Evolutionary conservation across 2,888 invertebrate species (phyloP), one percentile per base, ranked within the genome.

Genomic region (Scelioninae gen. 2): DNA sequence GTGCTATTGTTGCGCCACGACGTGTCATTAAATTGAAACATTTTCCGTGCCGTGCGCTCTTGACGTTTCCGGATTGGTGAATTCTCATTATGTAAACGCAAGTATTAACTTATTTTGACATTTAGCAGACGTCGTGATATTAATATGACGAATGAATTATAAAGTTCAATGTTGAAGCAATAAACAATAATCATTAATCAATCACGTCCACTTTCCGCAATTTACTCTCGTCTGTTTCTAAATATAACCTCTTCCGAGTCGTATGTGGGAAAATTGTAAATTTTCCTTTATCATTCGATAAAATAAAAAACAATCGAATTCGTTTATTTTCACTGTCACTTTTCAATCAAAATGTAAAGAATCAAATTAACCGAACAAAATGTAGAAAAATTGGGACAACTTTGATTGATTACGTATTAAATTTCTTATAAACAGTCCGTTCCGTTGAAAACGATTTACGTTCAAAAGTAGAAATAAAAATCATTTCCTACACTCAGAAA

Each of bases 101-200:
- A 43, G 39, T 35, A 55, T 37, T 37, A 45, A 46, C 53, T 65
- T 25, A 67, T 57, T 67, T 48, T 48, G 65, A 50, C 50, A 58
- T 58, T 57, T 50, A 58, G 16, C 31, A 43, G 18, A 9, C 25
- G 28, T 18, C 10, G 45, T 52, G 48, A 13, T 22, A 68, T 60
- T 45, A 52, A 52, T 45, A 45, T 52, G 68, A 68, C 68, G 43
- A 13, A 58, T 58, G 39, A 61, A 69, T 68, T 52, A 68, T 68
- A 68, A 68, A 68, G 68, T 68, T 68, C 68, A 60, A 68, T 60
- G 68, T 35, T 60, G 45, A 68, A 68, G 52, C 43, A 60, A 68
- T 53, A 68, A 67, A 68, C 68, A 68, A 33, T 52, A 52, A 68
- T 48, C 37, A 50, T 67, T 43, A 52, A 68, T 68, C 58, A 58